These are phyloP conservation scores for Agriotes lineatus DNA, from an alignment of 2,888 invertebrate species.

Conservation along the genomic window DNA sequence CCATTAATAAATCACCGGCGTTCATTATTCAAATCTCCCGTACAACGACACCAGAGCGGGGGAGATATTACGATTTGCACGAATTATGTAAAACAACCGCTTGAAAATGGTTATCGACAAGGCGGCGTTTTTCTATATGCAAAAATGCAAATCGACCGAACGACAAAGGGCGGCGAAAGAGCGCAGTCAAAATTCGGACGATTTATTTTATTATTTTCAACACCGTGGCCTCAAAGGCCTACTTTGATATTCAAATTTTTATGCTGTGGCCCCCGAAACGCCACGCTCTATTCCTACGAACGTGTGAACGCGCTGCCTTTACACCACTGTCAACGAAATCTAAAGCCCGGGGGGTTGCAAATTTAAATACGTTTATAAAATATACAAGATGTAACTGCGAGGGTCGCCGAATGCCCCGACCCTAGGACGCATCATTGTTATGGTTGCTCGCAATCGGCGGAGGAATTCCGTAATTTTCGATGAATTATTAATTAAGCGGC, in stretches of 20 bases:
- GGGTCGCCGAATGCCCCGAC: too few species aligned
- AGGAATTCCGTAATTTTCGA: too few species aligned
- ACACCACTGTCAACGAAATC: neutral
- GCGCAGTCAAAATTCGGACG: constrained; percentile 20
- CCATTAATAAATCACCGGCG: constrained; percentile 41
- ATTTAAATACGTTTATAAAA: too few species aligned
- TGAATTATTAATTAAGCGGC: too few species aligned
- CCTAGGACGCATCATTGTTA: too few species aligned
- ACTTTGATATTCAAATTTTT: constrained; percentile 43
- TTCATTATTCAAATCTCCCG: constrained; percentile 41
- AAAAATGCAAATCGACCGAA: neutral
- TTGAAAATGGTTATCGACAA: neutral
- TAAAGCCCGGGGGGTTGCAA: neutral
- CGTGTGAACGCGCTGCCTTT: neutral
- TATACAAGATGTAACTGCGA: too few species aligned
- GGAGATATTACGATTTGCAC: constrained; percentile 31
- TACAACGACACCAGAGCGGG: constrained; percentile 26
- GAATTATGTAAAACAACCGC: constrained; percentile 36
- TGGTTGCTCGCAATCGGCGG: too few species aligned
- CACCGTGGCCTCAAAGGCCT: constrained; percentile 25
- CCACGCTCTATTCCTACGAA: constrained; percentile 20
- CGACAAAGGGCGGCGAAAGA: constrained; percentile 2
- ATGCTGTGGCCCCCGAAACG: constrained; percentile 27
- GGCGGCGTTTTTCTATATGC: neutral
- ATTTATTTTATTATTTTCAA: constrained; percentile 41